Percentiles rank a stretch among this genome's conserved stretches.
Conservation (phyloP, 2,888 invertebrate species). For the Ametastegia equiseti region DNA sequence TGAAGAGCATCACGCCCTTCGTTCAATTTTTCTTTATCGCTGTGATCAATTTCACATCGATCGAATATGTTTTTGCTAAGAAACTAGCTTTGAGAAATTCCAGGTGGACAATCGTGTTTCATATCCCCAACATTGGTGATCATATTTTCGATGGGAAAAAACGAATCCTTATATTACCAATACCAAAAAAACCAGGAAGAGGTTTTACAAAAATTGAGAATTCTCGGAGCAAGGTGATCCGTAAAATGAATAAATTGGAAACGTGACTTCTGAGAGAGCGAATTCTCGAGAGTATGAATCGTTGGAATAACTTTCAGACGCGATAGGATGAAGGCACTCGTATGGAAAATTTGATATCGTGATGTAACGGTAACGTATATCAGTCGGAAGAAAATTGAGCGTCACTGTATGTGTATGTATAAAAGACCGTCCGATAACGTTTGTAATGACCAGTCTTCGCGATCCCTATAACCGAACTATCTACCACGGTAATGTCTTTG, state of each 20-base stretch:
- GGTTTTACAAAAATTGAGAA: not conserved
- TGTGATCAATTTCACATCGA: too few relatives aligned
- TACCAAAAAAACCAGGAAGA: too few relatives aligned
- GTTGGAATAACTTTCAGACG: not conserved
- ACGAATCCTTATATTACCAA: too few relatives aligned
- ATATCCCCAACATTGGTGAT: too few relatives aligned
- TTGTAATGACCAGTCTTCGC: slow-evolving; percentile 65
- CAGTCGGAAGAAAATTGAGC: slow-evolving; percentile 54
- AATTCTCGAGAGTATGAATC: not conserved
- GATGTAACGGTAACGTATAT: too few relatives aligned
- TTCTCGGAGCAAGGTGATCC: not conserved
- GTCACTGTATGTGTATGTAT: slow-evolving; percentile 66
- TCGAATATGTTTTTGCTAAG: too few relatives aligned
- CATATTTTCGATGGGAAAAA: too few relatives aligned
- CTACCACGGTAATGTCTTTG: slow-evolving; percentile 64
- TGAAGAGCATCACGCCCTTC: too few relatives aligned
- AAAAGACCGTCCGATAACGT: slow-evolving; percentile 67
- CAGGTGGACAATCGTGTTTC: too few relatives aligned
- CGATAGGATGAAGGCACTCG: not conserved
- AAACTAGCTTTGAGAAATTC: too few relatives aligned
- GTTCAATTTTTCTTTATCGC: too few relatives aligned
- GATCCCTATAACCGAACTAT: slow-evolving; percentile 60
- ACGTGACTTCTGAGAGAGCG: not conserved
- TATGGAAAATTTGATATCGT: too few relatives aligned
- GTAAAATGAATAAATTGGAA: not conserved